Percentiles rank a stretch among this genome's conserved stretches.
Conservation (phyloP, 2,888 invertebrate species). For the Lasioglossum calceatum region DNA sequence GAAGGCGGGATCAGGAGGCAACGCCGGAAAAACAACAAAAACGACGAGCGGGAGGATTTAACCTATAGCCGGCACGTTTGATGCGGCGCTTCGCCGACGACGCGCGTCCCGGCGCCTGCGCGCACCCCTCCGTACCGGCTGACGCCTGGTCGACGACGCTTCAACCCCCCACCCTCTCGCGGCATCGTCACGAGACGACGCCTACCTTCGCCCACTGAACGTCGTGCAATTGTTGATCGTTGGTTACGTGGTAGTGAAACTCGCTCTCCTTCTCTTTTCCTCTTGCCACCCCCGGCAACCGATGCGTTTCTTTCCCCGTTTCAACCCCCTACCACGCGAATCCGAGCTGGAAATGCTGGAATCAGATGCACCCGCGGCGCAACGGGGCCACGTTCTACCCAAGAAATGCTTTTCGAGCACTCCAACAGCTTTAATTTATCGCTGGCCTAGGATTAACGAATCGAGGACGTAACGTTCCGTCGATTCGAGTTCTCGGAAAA, state of each 20-base stretch:
- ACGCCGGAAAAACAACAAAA: conserved; percentile 83
- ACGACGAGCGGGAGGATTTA: conserved; percentile 82
- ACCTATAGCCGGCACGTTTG: conserved; percentile 84
- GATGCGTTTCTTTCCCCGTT: conserved; percentile 20
- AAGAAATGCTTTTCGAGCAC: conserved; percentile 27
- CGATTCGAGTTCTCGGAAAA: not conserved
- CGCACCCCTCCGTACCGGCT: conserved; percentile 63
- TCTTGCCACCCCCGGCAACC: not conserved
- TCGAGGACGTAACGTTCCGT: not conserved
- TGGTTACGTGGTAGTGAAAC: conserved; percentile 68
- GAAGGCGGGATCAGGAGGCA: conserved; percentile 85
- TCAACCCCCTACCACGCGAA: conserved; percentile 3
- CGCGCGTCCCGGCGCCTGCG: conserved; percentile 78
- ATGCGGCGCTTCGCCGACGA: conserved; percentile 78
- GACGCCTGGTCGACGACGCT: conserved; percentile 65
- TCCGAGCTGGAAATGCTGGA: conserved; percentile 14
- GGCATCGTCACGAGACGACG: conserved; percentile 61
- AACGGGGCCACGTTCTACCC: not conserved
- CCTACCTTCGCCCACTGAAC: conserved; percentile 65
- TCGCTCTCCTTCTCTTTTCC: conserved; percentile 33
- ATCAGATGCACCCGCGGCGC: conserved; percentile 34
- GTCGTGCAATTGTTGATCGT: conserved; percentile 81
- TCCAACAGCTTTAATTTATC: not conserved
- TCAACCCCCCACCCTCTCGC: conserved; percentile 45
- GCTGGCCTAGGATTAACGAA: not conserved